Evolutionary conservation across 2,797 vertebrate genomes (phyloP), one percentile per base, ranked within the genome.

Genomic region (Gouania willdenowi): DNA sequence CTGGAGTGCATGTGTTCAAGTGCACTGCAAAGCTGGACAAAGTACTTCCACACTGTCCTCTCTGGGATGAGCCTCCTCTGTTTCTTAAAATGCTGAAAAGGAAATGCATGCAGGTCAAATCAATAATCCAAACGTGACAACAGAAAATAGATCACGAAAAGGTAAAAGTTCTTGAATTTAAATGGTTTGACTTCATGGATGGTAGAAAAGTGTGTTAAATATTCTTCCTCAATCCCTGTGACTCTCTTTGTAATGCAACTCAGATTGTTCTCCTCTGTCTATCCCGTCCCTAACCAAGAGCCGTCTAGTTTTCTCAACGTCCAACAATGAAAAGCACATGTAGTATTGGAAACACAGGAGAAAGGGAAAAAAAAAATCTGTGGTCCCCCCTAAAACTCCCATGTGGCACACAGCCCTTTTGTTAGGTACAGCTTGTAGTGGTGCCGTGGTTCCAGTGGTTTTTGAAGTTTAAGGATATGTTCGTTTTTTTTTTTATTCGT

Each of bases 1-100:
- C 94, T 89, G 51, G 95, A 99, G 76, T 99, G 97, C 96, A 98
- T 98, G 42, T 99, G 97, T 63, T 98, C 94, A 68, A 98, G 75
- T 0, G 96, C 96, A 41, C 96, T 98, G 91, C 96, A 99, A 36
- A 98, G 92, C 77, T 99, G 96, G 64, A 98, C 94, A 64, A 99
- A 98, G 82, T 98, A 99, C 64, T 98, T 99, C 94, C 95, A 98
- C 46, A 98, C 93, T 0, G 95, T 97, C 79, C 93, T 93, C 81
- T 98, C 97, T n/a, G 95, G 95, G 74, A 98, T 98, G 66, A 98
- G 83, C 49, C 93, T 88, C 84, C 92, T 92, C 75, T 98, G 93
- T 66, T 96, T 99, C 89, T 98, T 99, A 87, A 98, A 98, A 87
- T 98, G 94, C 96, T 99, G 77, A 20, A 72, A 54, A 27, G 54